A percentile compares a stretch with the other conserved stretches of the same genome.
These are phyloP conservation scores for Chinchilla lanigera DNA, from an alignment of 2,113 vertebrate genomes.

Conservation along the genomic window DNA sequence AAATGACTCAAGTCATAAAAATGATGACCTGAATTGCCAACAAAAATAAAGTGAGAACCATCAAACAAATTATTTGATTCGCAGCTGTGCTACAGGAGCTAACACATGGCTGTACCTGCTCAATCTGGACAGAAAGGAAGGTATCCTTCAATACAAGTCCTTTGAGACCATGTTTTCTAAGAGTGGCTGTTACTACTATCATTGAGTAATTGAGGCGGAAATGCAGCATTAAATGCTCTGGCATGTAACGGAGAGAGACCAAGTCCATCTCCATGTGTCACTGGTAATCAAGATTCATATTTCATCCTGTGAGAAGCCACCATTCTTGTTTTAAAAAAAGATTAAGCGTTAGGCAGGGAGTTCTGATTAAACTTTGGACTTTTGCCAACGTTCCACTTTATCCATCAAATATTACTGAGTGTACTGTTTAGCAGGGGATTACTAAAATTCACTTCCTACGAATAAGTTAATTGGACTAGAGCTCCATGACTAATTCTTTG, in stretches of 20 bases:
- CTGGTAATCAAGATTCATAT: neutral
- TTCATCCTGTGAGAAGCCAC: constrained; percentile 26
- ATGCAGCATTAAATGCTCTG: neutral
- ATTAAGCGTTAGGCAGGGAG: neutral
- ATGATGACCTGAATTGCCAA: neutral
- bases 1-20: neutral
- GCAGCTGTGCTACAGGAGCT: neutral
- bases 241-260: neutral
- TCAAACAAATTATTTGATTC: neutral
- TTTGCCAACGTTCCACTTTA: neutral
- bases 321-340: neutral
- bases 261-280: neutral
- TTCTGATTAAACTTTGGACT: neutral
- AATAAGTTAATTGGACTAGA: neutral
- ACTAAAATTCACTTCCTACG: neutral
- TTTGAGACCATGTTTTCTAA: neutral
- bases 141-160: neutral
- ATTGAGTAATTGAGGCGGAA: neutral
- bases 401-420: neutral
- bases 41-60: neutral
- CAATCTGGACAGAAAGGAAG: neutral
- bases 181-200: neutral
- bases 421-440: neutral
- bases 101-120: neutral
- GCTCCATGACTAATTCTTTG: neutral